Evolutionary conservation across 2,113 vertebrate species (phyloP).

Genomic region (Guaruba guarouba): DNA sequence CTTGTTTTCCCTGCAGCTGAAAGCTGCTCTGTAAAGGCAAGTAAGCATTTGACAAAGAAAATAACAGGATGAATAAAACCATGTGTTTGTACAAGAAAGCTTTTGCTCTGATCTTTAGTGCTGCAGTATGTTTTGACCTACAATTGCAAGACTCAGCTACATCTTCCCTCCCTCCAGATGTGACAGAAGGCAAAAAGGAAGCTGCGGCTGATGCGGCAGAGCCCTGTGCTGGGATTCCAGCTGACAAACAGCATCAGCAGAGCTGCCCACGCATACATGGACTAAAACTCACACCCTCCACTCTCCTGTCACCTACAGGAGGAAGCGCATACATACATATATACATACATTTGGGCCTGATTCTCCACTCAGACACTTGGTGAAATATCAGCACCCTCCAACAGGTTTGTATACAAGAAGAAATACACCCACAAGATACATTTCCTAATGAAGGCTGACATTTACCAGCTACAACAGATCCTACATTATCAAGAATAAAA

Average conservation of each 20-base stretch:
- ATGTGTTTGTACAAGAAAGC: conserved; percentile 42
- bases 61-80: conserved; percentile 47
- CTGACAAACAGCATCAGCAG: conserved; percentile 38
- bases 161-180: conserved; percentile 58
- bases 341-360: background rate
- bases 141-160: conserved; percentile 57
- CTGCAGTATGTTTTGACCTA: conserved; percentile 62
- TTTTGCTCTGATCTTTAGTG: conserved; percentile 48
- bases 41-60: conserved; percentile 40
- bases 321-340: background rate
- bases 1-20: background rate
- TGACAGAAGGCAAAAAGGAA: conserved; percentile 48
- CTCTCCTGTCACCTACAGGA: conserved; percentile 30
- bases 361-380: background rate
- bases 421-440: background rate
- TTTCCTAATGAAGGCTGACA: conserved; percentile 26
- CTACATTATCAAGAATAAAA: background rate
- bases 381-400: background rate
- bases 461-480: background rate
- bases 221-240: conserved; percentile 27
- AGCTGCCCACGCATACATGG: background rate
- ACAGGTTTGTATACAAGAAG: background rate
- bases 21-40: conserved; percentile 10
- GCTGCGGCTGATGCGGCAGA: background rate
- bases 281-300: background rate